Base-by-base conservation (phyloP, 1,140 invertebrate species). In the Tyrophagus putrescentiae region DNA sequence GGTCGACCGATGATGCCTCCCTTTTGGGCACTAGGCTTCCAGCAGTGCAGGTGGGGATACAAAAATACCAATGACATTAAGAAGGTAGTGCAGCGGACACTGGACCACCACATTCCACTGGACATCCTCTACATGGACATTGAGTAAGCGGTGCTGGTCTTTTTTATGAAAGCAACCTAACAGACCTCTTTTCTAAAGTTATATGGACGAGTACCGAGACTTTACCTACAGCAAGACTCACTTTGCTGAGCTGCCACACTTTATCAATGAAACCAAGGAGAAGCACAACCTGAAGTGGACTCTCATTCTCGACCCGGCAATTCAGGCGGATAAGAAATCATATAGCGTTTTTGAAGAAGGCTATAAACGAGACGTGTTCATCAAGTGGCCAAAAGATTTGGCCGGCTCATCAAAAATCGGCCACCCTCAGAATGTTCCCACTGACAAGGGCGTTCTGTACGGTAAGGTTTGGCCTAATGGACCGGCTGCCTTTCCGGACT, bases 401-500 rank as follows among this genome's bases (percentile, higher is more conserved):
- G 25, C 18, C 11, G 9, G 9, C 18, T 9, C 28, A 9, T 9
- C 45, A 9, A 27, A 50, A 11, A 18, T 18, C 28, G 9, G 28
- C 21, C 18, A 50, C 28, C 45, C 45, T 50, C 9, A 18, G 9
- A 9, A 50, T 50, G 21, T 21, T 21, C 45, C 45, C 9, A 50
- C 9, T 9, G 45, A 50, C 21, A 66, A 64, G 27, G 7, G 57
- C 1, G 60, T 64, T 13, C 56, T 68, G 32, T 9, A 34, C 36
- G 67, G 60, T 56, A 67, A 68, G 33, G 66, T 68, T 16, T 70
- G 61, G 64, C 60, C 36, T 39, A 33, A 44, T 28, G 48, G 33
- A 28, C 60, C 21, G 31, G 65, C 64, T 18, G 81, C 83, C 13
- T 91, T 81, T 78, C 85, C 86, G 0, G 88, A 93, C 72, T 91